These are phyloP conservation scores for Anableps anableps DNA, from an alignment of 2,797 vertebrate genomes.

Conservation along the genomic window DNA sequence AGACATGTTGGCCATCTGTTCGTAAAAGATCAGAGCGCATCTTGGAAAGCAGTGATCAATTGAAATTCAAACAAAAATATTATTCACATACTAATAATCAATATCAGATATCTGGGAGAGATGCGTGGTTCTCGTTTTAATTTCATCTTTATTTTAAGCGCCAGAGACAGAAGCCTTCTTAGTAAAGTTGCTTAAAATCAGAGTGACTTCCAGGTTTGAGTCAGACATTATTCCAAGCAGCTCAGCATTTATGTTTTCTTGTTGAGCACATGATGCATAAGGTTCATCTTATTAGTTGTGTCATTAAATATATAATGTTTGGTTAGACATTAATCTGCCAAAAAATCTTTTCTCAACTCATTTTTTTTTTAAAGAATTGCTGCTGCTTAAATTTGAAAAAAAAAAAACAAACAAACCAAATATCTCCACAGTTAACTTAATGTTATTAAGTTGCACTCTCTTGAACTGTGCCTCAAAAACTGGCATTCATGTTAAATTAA, in stretches of 20 bases:
- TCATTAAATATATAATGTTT: not conserved
- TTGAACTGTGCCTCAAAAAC: not conserved
- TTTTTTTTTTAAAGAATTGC: not conserved
- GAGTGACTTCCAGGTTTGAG: not conserved
- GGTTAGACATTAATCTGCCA: not conserved
- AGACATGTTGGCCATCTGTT: slow-evolving; percentile 66
- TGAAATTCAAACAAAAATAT: slow-evolving; percentile 4
- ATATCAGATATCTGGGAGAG: not conserved
- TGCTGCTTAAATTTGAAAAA: not conserved
- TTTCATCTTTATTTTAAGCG: not conserved
- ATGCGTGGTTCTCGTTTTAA: not conserved
- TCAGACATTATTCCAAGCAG: not conserved
- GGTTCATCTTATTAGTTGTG: not conserved
- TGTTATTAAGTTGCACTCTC: not conserved
- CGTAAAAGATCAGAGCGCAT: not conserved
- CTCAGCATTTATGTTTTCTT: not conserved
- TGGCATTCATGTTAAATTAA: not conserved
- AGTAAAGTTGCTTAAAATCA: not conserved
- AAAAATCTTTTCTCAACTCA: not conserved
- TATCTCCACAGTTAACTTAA: not conserved
- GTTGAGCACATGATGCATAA: not conserved
- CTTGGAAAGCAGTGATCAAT: not conserved
- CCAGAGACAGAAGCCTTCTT: not conserved
- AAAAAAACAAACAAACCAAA: not conserved
- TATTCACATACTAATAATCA: not conserved